Base-by-base conservation (phyloP, 2,113 vertebrate species). In the Manacus vitellinus region DNA sequence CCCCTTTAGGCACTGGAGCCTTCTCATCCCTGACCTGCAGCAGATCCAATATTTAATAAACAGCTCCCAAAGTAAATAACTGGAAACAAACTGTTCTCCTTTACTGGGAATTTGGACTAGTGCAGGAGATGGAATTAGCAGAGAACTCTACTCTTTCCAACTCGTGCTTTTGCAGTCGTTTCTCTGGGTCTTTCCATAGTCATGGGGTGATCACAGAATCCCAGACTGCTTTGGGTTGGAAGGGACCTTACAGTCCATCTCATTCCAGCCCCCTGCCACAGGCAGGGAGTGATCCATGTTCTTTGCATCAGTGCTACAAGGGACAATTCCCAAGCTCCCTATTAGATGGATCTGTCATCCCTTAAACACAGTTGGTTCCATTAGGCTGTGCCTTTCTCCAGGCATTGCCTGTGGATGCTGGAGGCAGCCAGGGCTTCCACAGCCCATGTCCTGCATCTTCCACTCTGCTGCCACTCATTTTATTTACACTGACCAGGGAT, bases 111-210 rank as follows among this genome's bases (percentile, higher is more conserved):
- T 65, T 35, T 27, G 43, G 33, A 68, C 22, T 52, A 7, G 31
- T 14, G 10, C 12, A 70, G 37, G 16, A 56, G 17, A 10, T 3
- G 23, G 59, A 16, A 16, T 3, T 21, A 61, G 49, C 30, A 68
- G 58, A 46, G 61, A 46, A 28, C 37, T 16, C 39, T 19, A 4
- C 28, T 49, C 9, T 30, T 70, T 17, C 11, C 35, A 52, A 3
- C 33, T 18, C 54, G 25, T 55, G 16, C 1, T 43, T 56, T 35
- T 47, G 55, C 44, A 44, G 67, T 59, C 41, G 19, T 23, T 54
- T 49, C 44, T 47, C 2, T 16, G 22, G 23, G 22, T 83, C 4
- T 6, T 56, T n/a, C 43, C 3, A 0, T 4, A 37, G 8, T 5
- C 16, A 27, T 2, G 14, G 21, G 33, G 22, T 5, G 4, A 70